These are phyloP conservation scores for Cartodere bifasciata DNA, from an alignment of 2,888 invertebrate genomes.

Conservation along the genomic window DNA sequence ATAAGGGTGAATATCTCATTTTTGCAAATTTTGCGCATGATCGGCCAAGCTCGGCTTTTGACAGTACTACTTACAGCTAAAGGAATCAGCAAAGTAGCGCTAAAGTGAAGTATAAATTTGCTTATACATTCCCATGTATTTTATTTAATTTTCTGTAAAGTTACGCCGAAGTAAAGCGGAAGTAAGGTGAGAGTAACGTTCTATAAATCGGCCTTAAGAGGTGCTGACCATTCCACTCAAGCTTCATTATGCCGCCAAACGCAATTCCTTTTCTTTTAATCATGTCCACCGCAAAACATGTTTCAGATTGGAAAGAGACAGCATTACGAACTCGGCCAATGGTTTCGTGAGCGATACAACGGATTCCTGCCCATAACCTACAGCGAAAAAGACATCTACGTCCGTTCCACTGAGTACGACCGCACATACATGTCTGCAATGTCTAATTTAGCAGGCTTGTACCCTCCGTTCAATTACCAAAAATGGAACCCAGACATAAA, in stretches of 20 bases:
- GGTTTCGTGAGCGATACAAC: slow-evolving; percentile 4
- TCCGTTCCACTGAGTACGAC: slow-evolving; percentile 4
- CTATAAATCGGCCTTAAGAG: no score
- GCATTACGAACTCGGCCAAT: slow-evolving; percentile 3
- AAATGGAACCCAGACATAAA: slow-evolving; percentile 1
- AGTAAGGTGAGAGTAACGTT: no score
- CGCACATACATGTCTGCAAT: slow-evolving; percentile 5
- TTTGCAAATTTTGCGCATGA: no score
- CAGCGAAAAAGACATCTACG: slow-evolving; percentile 2
- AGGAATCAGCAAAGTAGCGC: no score
- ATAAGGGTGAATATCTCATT: no score
- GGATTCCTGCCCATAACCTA: slow-evolving; percentile 1
- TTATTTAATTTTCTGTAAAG: no score
- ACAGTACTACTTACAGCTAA: no score
- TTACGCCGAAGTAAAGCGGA: no score
- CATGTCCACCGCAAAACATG: neutral
- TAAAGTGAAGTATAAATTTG: no score
- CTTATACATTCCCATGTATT: no score
- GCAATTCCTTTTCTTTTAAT: neutral
- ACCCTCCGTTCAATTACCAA: slow-evolving; percentile 1
- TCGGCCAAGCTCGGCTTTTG: no score
- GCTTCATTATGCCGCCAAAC: neutral
- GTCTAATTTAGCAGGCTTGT: slow-evolving; percentile 5
- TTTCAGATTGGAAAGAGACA: slow-evolving; percentile 4
- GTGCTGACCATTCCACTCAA: no score